Base-by-base conservation (phyloP, 2,797 vertebrate genomes). In the Typhlichthys subterraneus region DNA sequence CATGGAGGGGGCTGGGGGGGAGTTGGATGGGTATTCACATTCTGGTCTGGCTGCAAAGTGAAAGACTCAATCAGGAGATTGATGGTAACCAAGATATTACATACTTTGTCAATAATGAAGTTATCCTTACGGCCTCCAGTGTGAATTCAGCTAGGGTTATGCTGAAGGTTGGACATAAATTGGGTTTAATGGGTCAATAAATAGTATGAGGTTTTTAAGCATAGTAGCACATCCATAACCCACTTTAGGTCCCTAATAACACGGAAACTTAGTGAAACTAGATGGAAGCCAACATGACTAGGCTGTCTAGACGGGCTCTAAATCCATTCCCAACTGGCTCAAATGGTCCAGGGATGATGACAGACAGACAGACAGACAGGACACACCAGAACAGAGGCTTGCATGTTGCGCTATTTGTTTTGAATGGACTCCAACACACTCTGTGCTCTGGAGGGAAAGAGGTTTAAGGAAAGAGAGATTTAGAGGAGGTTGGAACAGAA, bases 341-440 rank as follows among this genome's bases (percentile, higher is more conserved):
- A 73, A 72, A 75, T 10, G 45, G 67, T 42, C 70, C 76, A 53
- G 75, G 61, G 75, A 70, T 67, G 82, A 76, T 81, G 85, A 83
- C 75, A 82, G 80, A 77, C 80, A 80, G 61, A 72, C 19, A 23
- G 19, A 23, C 23, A 23, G 23, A 23, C 75, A 76, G 68, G 72
- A 66, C 49, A 64, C 81, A 79, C 58, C 62, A 72, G 76, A 76
- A 72, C 59, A 19, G 63, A 63, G 70, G 61, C 70, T 80, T 73
- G 61, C 72, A 75, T 75, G 69, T 73, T 74, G 47, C 33, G 45
- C 56, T 86, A 73, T 89, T 87, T 88, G 79, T 83, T 85, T 84
- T 88, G 87, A 80, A 78, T 77, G 1, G 70, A 58, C 59, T 86
- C 83, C 81, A 85, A 77, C 65, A 77, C 77, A 69, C 69, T 70